phyloP scores from a whole-genome alignment of 2,797 vertebrate species.

The Gila robusta region DNA sequence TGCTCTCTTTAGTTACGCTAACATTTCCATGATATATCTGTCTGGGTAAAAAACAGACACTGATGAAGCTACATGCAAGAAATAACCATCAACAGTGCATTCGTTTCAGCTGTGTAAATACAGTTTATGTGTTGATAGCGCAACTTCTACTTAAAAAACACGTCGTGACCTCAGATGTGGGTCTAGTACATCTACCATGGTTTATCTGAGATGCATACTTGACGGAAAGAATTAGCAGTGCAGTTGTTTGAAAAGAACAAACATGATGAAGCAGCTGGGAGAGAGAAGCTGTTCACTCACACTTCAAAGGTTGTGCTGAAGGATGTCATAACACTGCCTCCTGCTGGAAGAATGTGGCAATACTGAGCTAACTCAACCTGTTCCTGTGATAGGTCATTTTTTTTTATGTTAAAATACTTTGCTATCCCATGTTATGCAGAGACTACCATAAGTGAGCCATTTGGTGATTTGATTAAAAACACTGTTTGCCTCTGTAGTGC shows the following conservation, averaged over 20 bases:
- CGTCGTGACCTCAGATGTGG: not conserved
- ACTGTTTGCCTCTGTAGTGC: not conserved
- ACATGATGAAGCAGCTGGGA: slow-evolving; percentile 34
- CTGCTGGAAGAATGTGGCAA: slow-evolving; percentile 44
- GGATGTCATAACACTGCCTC: slow-evolving; percentile 54
- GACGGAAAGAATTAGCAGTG: not conserved
- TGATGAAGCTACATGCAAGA: not conserved
- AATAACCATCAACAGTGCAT: slow-evolving; percentile 7
- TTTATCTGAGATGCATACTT: not conserved
- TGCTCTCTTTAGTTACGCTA: slow-evolving; percentile 9
- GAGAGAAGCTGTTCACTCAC: slow-evolving; percentile 23
- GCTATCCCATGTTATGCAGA: not conserved
- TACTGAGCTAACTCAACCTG: not conserved
- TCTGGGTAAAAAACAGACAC: slow-evolving; percentile 9
- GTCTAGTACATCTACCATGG: not conserved
- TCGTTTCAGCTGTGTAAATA: not conserved
- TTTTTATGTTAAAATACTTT: not conserved
- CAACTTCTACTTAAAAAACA: not conserved
- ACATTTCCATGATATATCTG: not conserved
- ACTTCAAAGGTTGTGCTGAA: slow-evolving; percentile 1
- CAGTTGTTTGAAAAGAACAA: slow-evolving; percentile 29
- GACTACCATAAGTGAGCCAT: not conserved
- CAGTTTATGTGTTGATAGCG: not conserved
- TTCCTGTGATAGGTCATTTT: not conserved
- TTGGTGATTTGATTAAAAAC: not conserved